These are phyloP conservation scores for Reinhardtius hippoglossoides DNA, from an alignment of 2,113 vertebrate genomes.

Conservation along the genomic window DNA sequence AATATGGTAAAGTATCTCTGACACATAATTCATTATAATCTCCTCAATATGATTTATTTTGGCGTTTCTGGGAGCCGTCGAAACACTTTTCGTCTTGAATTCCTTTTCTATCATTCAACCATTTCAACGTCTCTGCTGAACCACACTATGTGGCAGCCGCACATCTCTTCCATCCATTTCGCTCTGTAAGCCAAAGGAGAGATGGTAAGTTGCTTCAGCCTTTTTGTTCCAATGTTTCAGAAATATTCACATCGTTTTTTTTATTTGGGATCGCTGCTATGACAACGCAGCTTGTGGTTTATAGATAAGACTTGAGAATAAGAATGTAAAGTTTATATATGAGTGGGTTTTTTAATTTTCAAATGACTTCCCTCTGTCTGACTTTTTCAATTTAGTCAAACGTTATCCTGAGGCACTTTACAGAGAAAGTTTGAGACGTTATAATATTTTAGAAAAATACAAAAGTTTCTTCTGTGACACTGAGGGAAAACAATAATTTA, in stretches of 20 bases:
- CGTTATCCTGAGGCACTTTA: no score
- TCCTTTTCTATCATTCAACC: slow-evolving; percentile 32
- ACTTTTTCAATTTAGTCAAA: no score
- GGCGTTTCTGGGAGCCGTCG: not conserved
- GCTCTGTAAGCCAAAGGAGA: slow-evolving; percentile 58
- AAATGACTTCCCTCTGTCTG: no score
- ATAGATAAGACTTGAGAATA: no score
- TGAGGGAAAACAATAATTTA: no score
- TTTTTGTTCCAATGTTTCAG: slow-evolving; percentile 44
- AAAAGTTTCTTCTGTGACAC: no score
- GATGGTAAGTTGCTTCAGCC: slow-evolving; percentile 71
- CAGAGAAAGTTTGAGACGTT: no score
- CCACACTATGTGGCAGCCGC: slow-evolving; percentile 38
- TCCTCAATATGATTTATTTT: not conserved
- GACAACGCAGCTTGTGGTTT: not conserved
- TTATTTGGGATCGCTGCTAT: slow-evolving; percentile 25
- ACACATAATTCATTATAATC: not conserved
- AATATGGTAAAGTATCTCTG: no score
- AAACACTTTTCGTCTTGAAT: slow-evolving; percentile 38
- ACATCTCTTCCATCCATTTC: slow-evolving; percentile 64
- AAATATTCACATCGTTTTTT: slow-evolving; percentile 17
- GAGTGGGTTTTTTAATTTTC: no score
- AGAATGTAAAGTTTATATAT: no score
- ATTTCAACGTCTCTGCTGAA: slow-evolving; percentile 44
- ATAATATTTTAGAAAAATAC: no score